Evolutionary conservation across 2,888 invertebrate genomes (phyloP).

Genomic region (Drosophila subquinaria): DNA sequence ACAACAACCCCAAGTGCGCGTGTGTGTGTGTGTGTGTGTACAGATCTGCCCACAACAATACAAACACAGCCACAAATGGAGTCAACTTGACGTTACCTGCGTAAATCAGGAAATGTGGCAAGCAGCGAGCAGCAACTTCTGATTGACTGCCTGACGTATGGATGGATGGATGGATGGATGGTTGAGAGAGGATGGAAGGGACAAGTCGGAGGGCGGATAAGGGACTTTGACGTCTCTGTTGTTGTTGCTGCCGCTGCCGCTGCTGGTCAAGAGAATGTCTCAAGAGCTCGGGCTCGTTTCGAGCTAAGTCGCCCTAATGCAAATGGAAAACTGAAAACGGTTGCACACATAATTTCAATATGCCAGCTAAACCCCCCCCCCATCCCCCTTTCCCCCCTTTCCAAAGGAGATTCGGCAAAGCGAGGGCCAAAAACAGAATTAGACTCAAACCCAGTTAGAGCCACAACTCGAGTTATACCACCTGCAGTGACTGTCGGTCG

Average conservation of each 20-base stretch:
- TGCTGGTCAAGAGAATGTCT: conserved; percentile 64
- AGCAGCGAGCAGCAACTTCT: conserved; percentile 49
- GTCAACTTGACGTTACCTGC: conserved; percentile 67
- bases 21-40: conserved; percentile 25
- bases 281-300: conserved; percentile 44
- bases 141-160: conserved; percentile 72
- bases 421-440: conserved; percentile 13
- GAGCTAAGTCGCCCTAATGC: conserved; percentile 59
- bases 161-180: conserved; percentile 20
- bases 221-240: conserved; percentile 18
- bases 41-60: conserved; percentile 75
- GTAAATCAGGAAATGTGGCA: conserved; percentile 78
- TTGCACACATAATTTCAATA: conserved; percentile 63
- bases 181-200: neutral
- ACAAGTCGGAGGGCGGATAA: neutral
- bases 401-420: neutral
- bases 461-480: conserved; percentile 40
- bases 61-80: conserved; percentile 63
- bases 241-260: conserved; percentile 1
- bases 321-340: conserved; percentile 60
- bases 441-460: conserved; percentile 21
- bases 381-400: neutral
- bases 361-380: conserved; percentile 46
- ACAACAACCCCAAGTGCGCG: conserved; percentile 48
- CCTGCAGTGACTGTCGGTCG: conserved; percentile 63